Evolutionary conservation across 2,113 vertebrate species (phyloP).

Genomic region (Neotoma lepida): DNA sequence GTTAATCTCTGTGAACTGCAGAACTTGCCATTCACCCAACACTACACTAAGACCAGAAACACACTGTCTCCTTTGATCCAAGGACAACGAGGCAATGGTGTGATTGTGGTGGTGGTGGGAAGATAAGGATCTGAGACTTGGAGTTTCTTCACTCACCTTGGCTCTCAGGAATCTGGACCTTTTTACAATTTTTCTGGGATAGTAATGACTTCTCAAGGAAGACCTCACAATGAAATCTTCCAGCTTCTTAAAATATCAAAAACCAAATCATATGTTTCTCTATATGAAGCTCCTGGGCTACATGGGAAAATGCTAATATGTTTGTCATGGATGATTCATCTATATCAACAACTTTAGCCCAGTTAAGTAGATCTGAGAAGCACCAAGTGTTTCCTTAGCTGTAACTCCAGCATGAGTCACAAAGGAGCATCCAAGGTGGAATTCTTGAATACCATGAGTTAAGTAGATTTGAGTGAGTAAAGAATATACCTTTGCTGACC

Average conservation of each 20-base stretch:
- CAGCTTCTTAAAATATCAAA: neutral
- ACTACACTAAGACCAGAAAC: neutral
- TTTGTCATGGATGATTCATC: constrained; percentile 18
- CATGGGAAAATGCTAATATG: neutral
- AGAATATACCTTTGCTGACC: neutral
- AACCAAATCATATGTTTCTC: neutral
- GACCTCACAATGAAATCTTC: neutral
- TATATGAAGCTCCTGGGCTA: constrained; percentile 2
- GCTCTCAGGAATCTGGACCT: neutral
- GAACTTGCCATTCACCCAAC: neutral
- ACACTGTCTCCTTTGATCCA: neutral
- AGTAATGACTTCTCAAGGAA: neutral
- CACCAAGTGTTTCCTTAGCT: constrained; percentile 1
- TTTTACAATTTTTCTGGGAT: neutral
- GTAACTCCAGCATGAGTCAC: constrained; percentile 9
- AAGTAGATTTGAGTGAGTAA: neutral
- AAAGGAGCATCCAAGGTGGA: neutral
- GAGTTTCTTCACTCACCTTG: neutral
- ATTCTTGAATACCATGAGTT: neutral
- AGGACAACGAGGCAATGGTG: neutral
- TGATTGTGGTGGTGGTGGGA: neutral
- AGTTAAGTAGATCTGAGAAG: constrained; percentile 31
- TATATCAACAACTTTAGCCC: neutral
- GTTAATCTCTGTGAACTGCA: neutral
- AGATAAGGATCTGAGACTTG: neutral